Percentiles rank a stretch among this genome's conserved stretches.
These are phyloP conservation scores for Polypedilum vanderplanki DNA, from an alignment of 1,140 invertebrate genomes.

Conservation along the genomic window DNA sequence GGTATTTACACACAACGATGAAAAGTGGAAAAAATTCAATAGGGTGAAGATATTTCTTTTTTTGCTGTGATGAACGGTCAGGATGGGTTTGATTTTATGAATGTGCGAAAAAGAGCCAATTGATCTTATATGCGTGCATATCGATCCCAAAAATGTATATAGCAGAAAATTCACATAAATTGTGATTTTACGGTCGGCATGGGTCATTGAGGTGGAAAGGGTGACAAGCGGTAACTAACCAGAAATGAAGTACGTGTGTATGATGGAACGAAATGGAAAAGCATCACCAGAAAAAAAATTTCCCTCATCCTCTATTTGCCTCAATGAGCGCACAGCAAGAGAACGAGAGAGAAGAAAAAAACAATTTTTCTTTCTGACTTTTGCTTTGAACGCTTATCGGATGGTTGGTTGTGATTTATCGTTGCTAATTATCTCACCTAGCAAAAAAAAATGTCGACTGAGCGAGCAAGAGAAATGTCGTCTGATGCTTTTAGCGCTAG, in stretches of 20 bases:
- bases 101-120: conserved; percentile 10
- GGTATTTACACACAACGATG: neutral
- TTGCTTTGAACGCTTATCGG: conserved; percentile 10
- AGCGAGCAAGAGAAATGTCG: neutral
- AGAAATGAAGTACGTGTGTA: conserved; percentile 6
- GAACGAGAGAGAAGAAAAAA: neutral
- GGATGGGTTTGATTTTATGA: neutral
- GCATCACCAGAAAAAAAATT: neutral
- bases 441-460: conserved; percentile 2
- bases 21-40: no score
- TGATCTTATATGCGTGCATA: neutral
- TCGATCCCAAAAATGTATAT: neutral
- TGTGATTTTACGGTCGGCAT: conserved; percentile 7
- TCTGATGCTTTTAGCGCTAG: neutral
- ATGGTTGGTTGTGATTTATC: conserved; percentile 12
- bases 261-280: neutral
- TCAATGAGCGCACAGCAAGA: neutral
- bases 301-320: neutral
- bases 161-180: conserved; percentile 19
- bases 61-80: neutral
- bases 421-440: conserved; percentile 17
- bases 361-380: conserved; percentile 6
- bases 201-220: neutral
- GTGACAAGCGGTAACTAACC: neutral
- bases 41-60: no score